Base-by-base conservation (phyloP, 2,888 invertebrate species). In the Metallyticus violacea region DNA sequence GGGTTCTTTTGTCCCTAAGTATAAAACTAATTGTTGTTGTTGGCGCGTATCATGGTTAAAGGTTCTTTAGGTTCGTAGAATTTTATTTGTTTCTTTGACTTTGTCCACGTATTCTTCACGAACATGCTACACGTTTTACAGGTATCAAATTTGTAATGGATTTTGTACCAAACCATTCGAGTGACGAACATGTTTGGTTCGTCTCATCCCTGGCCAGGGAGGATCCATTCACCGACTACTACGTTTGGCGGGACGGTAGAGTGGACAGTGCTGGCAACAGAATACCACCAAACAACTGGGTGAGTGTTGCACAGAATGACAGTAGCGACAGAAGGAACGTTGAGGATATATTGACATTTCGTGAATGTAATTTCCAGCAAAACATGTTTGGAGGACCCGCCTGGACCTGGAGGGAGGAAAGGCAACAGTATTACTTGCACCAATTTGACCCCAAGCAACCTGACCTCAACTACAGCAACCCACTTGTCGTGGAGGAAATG, bases 341-440 rank as follows among this genome's bases (percentile, higher is more conserved):
- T n/a, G n/a, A n/a, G n/a, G n/a, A n/a, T n/a, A 4, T 62, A 15
- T 15, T 0, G 0, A 62, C 15, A 0, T 62, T 1, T 4, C 40
- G 9, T 79, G 79, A n/a, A 9, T 26, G 76, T n/a, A 9, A 9
- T 25, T 85, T 81, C 26, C 85, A 85, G 85, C 28, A 77, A 28
- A 85, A 81, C 26, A 29, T 62, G 26, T 85, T 85, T 25, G 94
- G 94, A 0, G 95, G 95, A 0, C 92, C 94, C 0, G 94, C 95
- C 0, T 97, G 96, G 96, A 92, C 94, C 87, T 96, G 94, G 94
- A 93, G 93, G 88, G 92, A 93, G 0, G 89, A 90, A 2, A 92
- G 96, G 2, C 91, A 93, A 84, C 95, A 96, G 90, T 96, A 92
- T 91, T 96, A 95, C 90, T 93, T 95, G 5, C 96, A 96, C 89